Conservation (phyloP, 2,888 invertebrate species). For the Microctonus brassicae region DNA sequence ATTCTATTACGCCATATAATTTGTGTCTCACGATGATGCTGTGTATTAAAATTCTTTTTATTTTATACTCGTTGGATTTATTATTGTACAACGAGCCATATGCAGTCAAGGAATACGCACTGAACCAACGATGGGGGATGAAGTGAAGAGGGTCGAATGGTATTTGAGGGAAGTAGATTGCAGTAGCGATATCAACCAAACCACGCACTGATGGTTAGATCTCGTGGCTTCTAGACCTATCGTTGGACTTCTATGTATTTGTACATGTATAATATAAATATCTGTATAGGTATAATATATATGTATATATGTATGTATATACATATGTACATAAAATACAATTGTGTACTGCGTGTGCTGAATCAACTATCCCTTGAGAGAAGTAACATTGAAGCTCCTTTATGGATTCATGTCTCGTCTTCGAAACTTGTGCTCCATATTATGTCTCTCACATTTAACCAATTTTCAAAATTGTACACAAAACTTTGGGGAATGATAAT, state of each 20-base stretch:
- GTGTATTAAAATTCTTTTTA: slow-evolving; percentile 15
- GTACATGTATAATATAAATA: background rate
- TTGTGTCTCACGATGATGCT: background rate
- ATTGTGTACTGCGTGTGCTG: background rate
- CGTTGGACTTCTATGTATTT: background rate
- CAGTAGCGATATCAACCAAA: too few relatives aligned
- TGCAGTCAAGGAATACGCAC: background rate
- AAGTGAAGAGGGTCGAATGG: too few relatives aligned
- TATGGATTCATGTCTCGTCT: background rate
- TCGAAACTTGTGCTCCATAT: background rate
- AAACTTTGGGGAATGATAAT: background rate
- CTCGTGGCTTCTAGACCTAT: background rate
- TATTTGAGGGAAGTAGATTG: too few relatives aligned
- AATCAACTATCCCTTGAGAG: background rate
- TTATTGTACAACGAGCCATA: background rate
- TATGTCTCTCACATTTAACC: background rate
- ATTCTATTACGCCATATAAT: slow-evolving; percentile 27
- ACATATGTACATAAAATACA: background rate
- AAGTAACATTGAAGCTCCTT: background rate
- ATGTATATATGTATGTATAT: background rate
- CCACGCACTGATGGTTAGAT: too few relatives aligned
- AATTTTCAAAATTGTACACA: background rate
- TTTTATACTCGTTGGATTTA: background rate
- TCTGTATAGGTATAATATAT: background rate
- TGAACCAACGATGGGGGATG: background rate